Conservation (phyloP, 2,888 invertebrate species). For the Sphaeridia pumilis region DNA sequence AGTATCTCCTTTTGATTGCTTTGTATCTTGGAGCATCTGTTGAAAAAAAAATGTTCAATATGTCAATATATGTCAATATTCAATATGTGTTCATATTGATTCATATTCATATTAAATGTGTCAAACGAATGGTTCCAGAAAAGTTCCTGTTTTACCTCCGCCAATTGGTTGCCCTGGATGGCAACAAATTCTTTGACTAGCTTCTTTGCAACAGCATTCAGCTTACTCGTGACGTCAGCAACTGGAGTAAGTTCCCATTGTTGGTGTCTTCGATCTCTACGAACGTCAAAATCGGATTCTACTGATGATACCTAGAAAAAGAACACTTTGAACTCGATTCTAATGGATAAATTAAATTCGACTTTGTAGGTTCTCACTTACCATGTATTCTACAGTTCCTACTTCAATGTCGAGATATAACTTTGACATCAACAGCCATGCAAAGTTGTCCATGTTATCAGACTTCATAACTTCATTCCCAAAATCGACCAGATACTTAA, state of each 20-base stretch:
- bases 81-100: not conserved
- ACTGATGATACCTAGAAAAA: conserved; percentile 32
- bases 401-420: conserved; percentile 83
- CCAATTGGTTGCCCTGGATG: conserved; percentile 31
- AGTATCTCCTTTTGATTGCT: too few relatives aligned
- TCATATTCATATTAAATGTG: not conserved
- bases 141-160: too few relatives aligned
- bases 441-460: conserved; percentile 37
- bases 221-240: conserved; percentile 21
- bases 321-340: too few relatives aligned
- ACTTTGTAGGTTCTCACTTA: too few relatives aligned
- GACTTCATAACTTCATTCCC: conserved; percentile 51
- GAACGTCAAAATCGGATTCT: conserved; percentile 32
- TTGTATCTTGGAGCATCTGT: conserved; percentile 28
- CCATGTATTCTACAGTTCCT: conserved; percentile 69
- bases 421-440: conserved; percentile 72
- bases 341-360: too few relatives aligned
- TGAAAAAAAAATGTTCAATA: not conserved
- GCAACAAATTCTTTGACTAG: conserved; percentile 33
- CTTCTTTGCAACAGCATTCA: conserved; percentile 30
- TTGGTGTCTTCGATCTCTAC: conserved; percentile 22
- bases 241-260: conserved; percentile 30
- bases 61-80: not conserved
- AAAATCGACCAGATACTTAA: conserved; percentile 32
- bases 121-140: not conserved